phyloP scores from a whole-genome alignment of 2,888 invertebrate genomes.

The Dimorphilus gyrociliatus region DNA sequence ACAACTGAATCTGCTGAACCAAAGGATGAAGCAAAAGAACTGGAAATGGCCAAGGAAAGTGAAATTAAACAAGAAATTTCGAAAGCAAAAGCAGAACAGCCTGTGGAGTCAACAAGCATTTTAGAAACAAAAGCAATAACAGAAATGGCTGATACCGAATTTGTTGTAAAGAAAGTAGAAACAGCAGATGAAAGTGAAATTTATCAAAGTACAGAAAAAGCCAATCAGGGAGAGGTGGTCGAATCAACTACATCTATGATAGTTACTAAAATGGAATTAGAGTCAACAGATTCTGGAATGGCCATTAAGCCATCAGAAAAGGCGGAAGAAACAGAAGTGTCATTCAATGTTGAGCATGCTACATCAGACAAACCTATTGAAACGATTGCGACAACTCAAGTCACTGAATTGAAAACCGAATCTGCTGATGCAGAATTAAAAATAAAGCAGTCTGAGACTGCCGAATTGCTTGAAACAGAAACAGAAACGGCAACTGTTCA shows the following conservation, averaged over 20 bases:
- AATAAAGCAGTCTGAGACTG: no score
- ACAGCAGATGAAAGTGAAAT: slow-evolving; percentile 3
- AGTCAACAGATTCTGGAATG: no score
- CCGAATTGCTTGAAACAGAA: no score
- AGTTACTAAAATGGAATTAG: no score
- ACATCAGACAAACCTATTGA: no score
- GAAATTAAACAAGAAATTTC: slow-evolving; percentile 3
- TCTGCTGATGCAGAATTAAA: no score
- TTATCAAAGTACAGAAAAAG: neutral
- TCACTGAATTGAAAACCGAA: no score
- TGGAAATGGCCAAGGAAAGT: neutral
- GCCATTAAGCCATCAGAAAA: no score
- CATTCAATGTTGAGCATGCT: no score
- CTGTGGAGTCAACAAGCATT: slow-evolving; percentile 1
- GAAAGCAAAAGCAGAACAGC: slow-evolving; percentile 1
- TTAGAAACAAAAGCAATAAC: neutral
- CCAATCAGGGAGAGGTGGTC: neutral
- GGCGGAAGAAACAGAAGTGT: no score
- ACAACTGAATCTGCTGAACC: slow-evolving; percentile 3
- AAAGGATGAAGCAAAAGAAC: neutral
- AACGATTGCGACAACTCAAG: no score
- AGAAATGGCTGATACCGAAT: slow-evolving; percentile 2
- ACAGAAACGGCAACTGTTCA: neutral
- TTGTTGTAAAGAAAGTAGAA: slow-evolving; percentile 1
- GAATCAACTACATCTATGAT: no score